Evolutionary conservation across 2,797 vertebrate species (phyloP), one percentile per base, ranked within the genome.

Genomic region (Orientallactaga sibirica): DNA sequence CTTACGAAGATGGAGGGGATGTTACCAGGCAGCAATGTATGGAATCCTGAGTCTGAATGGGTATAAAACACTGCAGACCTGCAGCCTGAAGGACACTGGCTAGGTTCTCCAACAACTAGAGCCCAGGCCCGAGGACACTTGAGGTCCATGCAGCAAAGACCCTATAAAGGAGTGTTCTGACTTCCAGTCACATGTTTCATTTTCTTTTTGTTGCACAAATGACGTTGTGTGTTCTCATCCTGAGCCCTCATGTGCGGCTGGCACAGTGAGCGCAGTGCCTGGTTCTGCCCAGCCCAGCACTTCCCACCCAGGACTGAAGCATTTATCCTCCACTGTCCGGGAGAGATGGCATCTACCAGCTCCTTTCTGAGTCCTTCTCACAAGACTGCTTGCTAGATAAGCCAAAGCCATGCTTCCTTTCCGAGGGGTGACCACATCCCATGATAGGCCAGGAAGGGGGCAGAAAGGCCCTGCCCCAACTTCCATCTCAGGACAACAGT

Each of bases 141-240:
- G 37, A 81, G 9, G 43, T 48, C 55, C 27, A 0, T 22, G 62
- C 73, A 68, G 27, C 25, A 80, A 84, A 91, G 76, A 5, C 15
- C n/a, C 58, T 37, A 41, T 18, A 58, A 76, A 75, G 43, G 10
- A 82, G 37, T 22, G 81, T 52, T 77, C 29, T 37, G 79, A 20
- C 52, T 73, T 70, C 52, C 19, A 71, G 48, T 58, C 52, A 1
- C 37, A 25, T 24, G 2, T 88, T 82, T 80, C 14, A 25, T 83
- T 80, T 85, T 48, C 64, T 81, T n/a, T 11, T 82, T 58, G 25
- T 55, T 90, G 90, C 58, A 66, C 27, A 86, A 84, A 75, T 10
- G 52, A 41, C 77, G 11, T 8, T n/a, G 2, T 15, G 0, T 3
- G 3, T 20, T 9, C 48, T 84, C 8, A 41, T 37, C 66, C 80